A percentile compares a stretch with the other conserved stretches of the same genome.
phyloP scores from a whole-genome alignment of 2,797 vertebrate genomes.

The Ctenosaura bakeri region DNA sequence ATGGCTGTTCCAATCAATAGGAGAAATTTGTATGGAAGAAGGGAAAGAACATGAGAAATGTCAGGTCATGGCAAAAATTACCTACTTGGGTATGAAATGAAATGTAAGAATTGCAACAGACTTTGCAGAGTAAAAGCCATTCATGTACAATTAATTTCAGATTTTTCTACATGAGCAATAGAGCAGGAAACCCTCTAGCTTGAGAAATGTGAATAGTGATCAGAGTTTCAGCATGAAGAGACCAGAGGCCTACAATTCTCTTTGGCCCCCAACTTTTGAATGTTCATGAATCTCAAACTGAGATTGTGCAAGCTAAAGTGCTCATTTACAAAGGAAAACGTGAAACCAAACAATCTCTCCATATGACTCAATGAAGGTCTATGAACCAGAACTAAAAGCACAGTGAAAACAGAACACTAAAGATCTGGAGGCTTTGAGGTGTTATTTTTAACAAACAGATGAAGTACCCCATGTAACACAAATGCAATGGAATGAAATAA shows the following conservation, averaged over 20 bases:
- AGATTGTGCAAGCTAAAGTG: background rate
- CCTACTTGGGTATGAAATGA: slow-evolving; percentile 10
- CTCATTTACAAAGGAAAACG: background rate
- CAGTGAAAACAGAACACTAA: background rate
- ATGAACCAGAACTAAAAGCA: slow-evolving; percentile 19
- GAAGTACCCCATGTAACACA: slow-evolving; percentile 18
- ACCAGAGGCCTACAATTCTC: slow-evolving; percentile 15
- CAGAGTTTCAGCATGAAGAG: background rate
- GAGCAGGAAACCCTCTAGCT: slow-evolving; percentile 38
- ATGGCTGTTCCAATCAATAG: background rate
- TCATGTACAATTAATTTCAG: background rate
- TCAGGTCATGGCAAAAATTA: slow-evolving; percentile 41
- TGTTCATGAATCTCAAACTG: slow-evolving; percentile 8
- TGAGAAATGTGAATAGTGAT: slow-evolving; percentile 23
- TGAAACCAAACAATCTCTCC: slow-evolving; percentile 8
- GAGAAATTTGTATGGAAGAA: background rate
- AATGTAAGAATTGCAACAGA: background rate
- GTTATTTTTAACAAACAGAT: slow-evolving; percentile 14
- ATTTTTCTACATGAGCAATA: background rate
- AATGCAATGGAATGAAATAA: slow-evolving; percentile 30
- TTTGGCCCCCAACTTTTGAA: background rate
- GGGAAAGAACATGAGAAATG: background rate
- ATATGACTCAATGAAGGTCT: background rate
- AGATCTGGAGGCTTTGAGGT: background rate
- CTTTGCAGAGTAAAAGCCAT: slow-evolving; percentile 20